A percentile compares a stretch with the other conserved stretches of the same genome.
Evolutionary conservation across 2,797 vertebrate species (phyloP).

Genomic region (Pelodytes ibericus): DNA sequence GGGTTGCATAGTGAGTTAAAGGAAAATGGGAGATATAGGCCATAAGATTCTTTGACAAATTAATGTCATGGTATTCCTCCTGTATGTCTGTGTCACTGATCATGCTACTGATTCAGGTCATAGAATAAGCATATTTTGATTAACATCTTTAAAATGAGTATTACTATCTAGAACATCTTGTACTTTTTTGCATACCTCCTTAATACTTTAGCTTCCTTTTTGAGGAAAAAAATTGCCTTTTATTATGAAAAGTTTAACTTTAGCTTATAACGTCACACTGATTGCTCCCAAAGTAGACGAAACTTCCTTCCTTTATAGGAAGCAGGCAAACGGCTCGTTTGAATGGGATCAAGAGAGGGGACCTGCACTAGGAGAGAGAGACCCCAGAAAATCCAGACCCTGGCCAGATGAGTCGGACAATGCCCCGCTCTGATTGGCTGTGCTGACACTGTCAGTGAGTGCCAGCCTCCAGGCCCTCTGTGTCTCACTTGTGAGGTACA

Average conservation of each 20-base stretch:
- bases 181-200: slow-evolving; percentile 30
- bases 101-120: not conserved
- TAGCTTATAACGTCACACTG: slow-evolving; percentile 50
- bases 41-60: too few species aligned
- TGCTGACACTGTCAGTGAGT: too few species aligned
- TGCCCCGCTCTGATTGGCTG: too few species aligned
- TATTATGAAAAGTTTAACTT: slow-evolving; percentile 47
- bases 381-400: too few species aligned
- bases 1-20: too few species aligned
- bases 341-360: too few species aligned
- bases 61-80: not conserved
- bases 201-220: slow-evolving; percentile 34
- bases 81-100: not conserved
- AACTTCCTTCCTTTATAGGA: slow-evolving; percentile 38
- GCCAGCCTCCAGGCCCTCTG: too few species aligned
- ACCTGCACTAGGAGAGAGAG: too few species aligned
- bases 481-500: too few species aligned
- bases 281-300: slow-evolving; percentile 19
- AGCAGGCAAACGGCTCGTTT: too few species aligned
- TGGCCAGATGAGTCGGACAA: too few species aligned
- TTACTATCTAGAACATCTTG: slow-evolving; percentile 47
- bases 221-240: slow-evolving; percentile 41
- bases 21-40: too few species aligned
- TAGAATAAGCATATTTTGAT: slow-evolving; percentile 8
- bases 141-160: slow-evolving; percentile 19